Evolutionary conservation across 2,888 invertebrate genomes (phyloP), one percentile per base, ranked within the genome.

Genomic region (Diarsia rubi): DNA sequence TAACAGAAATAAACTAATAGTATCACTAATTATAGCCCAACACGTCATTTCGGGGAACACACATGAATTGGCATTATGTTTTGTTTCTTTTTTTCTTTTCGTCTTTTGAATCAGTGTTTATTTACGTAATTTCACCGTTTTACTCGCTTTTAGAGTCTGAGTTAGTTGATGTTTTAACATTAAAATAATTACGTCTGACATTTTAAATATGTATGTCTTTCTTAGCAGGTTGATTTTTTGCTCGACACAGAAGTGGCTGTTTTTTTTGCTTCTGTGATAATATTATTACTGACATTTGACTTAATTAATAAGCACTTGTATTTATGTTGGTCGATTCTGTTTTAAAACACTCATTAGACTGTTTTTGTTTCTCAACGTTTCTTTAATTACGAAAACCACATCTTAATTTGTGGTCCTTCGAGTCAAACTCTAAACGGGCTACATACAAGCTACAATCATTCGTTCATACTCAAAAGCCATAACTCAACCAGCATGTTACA

Each of bases 1-100:
- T 88, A 83, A 82, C 87, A 78, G 79, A 90, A 91, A 92, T 90
- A 91, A 88, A 87, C 82, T 81, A 79, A 81, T 87, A 88, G 88
- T 88, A 88, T 73, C 77, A 82, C 87, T 90, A 89, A 88, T 87
- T 87, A 87, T 90, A 88, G 75, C 31, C 8, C 57, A 72, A 69
- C 83, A 75, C 86, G 87, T 88, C 87, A 90, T 82, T 86, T 88
- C 85, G 76, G 86, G 83, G 86, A 86, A 84, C 84, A 79, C 85
- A 70, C 67, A 76, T 84, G 79, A 88, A 86, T 88, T 85, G 81
- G 76, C 80, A 84, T 79, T 71, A 76, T 65, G 71, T 69, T 78
- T 78, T 82, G 63, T 81, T 84, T 80, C 70, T 74, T 84, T 80
- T 81, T 64, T 80, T 69, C 73, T 75, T 75, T 73, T 68, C 52